phyloP scores from a whole-genome alignment of 2,113 vertebrate species.

The Toxostoma redivivum region DNA sequence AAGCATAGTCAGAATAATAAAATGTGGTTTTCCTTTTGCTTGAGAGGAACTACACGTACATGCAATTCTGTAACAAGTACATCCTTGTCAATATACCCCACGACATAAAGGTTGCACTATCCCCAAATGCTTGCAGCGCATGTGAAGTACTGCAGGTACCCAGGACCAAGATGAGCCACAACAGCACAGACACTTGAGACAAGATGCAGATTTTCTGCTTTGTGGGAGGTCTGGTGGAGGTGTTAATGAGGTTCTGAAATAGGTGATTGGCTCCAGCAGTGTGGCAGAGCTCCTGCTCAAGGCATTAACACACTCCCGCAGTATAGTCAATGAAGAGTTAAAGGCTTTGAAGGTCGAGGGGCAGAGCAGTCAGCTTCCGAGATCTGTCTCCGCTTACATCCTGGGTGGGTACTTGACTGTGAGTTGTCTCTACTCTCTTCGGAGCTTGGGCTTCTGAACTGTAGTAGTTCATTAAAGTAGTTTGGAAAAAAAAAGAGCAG shows the following conservation, averaged over 20 bases:
- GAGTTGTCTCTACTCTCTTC: background rate
- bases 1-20: background rate
- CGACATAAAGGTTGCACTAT: accelerated
- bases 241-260: background rate
- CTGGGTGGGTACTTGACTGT: background rate
- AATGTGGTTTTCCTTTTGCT: background rate
- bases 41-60: background rate
- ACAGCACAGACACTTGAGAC: background rate
- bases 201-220: background rate
- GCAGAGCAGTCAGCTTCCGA: background rate
- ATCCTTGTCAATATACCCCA: background rate
- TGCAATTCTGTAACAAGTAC: background rate
- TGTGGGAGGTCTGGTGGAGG: background rate
- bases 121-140: accelerated
- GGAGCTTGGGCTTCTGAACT: background rate
- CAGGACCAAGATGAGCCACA: background rate
- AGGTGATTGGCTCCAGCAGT: background rate
- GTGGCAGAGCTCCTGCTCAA: background rate
- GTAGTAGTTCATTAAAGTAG: background rate
- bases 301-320: background rate
- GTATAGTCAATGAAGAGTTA: background rate
- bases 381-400: background rate
- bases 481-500: background rate
- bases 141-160: background rate
- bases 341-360: background rate